Conservation (phyloP, 2,888 invertebrate genomes). For the Eurytoma adleriae region DNA sequence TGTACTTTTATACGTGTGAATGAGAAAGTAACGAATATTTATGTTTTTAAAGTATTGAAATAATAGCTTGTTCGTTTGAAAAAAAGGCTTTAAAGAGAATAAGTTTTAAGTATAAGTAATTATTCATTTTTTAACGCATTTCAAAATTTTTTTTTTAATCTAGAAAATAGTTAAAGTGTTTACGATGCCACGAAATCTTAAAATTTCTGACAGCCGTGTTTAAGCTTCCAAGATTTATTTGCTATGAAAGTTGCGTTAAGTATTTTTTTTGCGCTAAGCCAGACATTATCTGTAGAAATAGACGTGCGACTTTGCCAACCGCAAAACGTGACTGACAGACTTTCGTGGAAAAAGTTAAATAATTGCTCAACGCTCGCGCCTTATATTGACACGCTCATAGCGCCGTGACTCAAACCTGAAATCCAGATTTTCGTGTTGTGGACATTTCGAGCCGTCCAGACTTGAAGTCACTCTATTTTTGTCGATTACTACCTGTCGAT, state of each 20-base stretch:
- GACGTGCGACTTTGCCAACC: slow-evolving; percentile 26
- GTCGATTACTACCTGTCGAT: slow-evolving; percentile 1
- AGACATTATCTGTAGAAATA: slow-evolving; percentile 17
- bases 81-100: no score
- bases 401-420: slow-evolving; percentile 22
- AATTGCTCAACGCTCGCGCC: slow-evolving; percentile 24
- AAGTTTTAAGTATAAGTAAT: no score
- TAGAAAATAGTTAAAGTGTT: no score
- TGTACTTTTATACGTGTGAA: no score
- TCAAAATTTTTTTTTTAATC: no score
- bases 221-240: slow-evolving; percentile 4
- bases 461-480: slow-evolving; percentile 10
- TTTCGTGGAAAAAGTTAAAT: slow-evolving; percentile 29
- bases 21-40: no score
- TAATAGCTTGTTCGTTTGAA: no score
- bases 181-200: neutral
- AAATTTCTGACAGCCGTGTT: neutral
- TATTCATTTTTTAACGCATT: no score
- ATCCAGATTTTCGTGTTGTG: neutral
- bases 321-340: slow-evolving; percentile 28
- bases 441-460: neutral
- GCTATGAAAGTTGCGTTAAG: neutral
- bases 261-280: neutral
- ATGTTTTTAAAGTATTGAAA: no score
- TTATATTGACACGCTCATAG: slow-evolving; percentile 27